Conservation (phyloP, 2,888 invertebrate species). For the Drosophila borborema region DNA sequence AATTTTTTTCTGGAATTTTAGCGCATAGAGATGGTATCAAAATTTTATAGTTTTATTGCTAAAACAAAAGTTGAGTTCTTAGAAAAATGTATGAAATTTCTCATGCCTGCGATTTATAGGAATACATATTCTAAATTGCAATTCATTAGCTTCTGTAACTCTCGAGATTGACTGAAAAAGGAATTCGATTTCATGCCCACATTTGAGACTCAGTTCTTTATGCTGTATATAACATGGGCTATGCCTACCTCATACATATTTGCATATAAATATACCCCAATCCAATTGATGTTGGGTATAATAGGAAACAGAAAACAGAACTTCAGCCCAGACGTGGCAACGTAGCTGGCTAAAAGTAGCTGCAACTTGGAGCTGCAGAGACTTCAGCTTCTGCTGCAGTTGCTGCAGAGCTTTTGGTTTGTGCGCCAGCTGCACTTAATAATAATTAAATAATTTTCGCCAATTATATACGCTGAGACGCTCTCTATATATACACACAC, state of each 20-base stretch:
- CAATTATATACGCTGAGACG: slow-evolving; percentile 62
- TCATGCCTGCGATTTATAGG: neutral
- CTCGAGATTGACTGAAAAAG: neutral
- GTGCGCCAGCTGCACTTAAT: slow-evolving; percentile 65
- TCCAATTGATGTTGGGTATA: neutral
- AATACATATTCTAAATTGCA: neutral
- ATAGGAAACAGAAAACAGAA: slow-evolving; percentile 29
- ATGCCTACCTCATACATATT: neutral
- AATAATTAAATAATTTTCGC: slow-evolving; percentile 78
- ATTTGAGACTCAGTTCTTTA: neutral
- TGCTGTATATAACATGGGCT: neutral
- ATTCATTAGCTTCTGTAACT: neutral
- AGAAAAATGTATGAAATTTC: neutral
- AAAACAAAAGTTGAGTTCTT: too few species aligned
- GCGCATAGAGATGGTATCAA: too few species aligned
- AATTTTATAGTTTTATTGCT: too few species aligned
- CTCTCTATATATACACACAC: slow-evolving; percentile 17
- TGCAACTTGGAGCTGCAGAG: slow-evolving; percentile 9
- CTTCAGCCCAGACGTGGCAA: slow-evolving; percentile 32
- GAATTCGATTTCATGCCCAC: neutral
- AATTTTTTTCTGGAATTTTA: too few species aligned
- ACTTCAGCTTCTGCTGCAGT: neutral
- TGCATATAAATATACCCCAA: neutral
- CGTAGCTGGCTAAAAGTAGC: slow-evolving; percentile 26
- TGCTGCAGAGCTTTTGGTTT: slow-evolving; percentile 16